Percentiles rank a stretch among this genome's conserved stretches.
Conservation (phyloP, 2,797 vertebrate species). For the Antrozous pallidus region DNA sequence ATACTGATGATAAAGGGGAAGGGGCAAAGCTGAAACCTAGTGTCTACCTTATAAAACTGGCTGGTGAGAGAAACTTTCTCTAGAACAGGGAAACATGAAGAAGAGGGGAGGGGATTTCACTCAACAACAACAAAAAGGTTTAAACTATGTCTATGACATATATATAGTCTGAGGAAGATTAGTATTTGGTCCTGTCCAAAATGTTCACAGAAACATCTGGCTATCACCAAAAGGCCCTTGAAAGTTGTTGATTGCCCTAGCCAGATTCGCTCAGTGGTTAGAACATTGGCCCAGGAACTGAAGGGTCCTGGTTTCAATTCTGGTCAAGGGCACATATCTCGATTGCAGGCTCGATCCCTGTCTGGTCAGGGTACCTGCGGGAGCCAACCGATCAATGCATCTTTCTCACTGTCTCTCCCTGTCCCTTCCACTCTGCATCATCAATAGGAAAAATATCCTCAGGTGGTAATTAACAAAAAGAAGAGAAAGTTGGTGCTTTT, state of each 20-base stretch:
- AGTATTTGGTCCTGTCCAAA: neutral
- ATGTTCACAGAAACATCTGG: neutral
- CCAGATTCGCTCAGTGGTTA: neutral
- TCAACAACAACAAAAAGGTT: neutral
- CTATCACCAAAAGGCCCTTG: neutral
- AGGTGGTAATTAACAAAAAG: neutral
- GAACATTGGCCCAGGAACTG: neutral
- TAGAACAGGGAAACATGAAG: neutral
- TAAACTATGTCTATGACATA: neutral
- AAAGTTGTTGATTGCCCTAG: neutral
- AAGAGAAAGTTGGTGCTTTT: neutral
- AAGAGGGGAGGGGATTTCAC: neutral
- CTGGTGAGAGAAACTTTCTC: neutral
- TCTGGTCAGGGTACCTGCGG: neutral
- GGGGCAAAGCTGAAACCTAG: neutral
- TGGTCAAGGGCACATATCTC: neutral
- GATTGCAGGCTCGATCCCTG: neutral
- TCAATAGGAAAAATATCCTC: neutral
- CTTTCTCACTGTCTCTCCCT: neutral
- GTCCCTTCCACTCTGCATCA: neutral
- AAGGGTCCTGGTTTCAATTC: neutral
- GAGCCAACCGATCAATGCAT: neutral
- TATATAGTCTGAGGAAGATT: neutral
- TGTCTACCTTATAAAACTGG: neutral
- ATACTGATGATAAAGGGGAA: accelerated